Evolutionary conservation across 1,140 invertebrate species (phyloP), one percentile per base, ranked within the genome.

Genomic region (Globodera ellingtonae): DNA sequence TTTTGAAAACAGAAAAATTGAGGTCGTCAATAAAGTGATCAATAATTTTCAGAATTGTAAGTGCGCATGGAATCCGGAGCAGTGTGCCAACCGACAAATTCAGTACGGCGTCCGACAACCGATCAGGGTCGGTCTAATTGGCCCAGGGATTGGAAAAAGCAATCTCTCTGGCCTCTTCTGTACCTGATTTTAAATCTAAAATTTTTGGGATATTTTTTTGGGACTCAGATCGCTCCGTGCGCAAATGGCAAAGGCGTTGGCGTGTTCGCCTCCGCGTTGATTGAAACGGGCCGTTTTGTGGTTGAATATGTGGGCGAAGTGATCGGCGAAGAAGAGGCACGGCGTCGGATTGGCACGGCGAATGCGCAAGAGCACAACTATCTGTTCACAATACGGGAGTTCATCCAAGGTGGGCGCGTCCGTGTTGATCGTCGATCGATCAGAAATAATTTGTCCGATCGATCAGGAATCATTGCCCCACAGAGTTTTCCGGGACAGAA

Each of bases 301-400:
- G 67, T 85, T 35, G 83, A 84, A 83, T 84, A 84, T 72, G 71
- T 81, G 3, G 83, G 83, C 15, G 84, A 84, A 74, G 62, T 84
- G n/a, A 15, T 84, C 44, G 72, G 69, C 13, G 62, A 46, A 24
- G 78, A 85, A 6, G 79, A 81, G 48, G 83, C 81, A 35, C 44
- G 48, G 62, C 48, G 35, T 48, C 48, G 81, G n/a, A 56, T 72
- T 72, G 10, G 10, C 46, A 89, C 90, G 24, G 44, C 50, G 6
- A 56, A 35, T 50, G 47, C 47, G 18, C 71, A 21, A 18, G 56
- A 82, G 46, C 81, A 82, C 62, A 82, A 82, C 44, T 82, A 82
- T 59, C 21, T 79, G 66, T 70, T 86, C 62, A 73, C 81, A 15
- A 77, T 82, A 52, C 69, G 73, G n/a, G 81, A 82, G 75, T 83